phyloP scores from a whole-genome alignment of 2,888 invertebrate genomes.

The Tinea semifulvella region DNA sequence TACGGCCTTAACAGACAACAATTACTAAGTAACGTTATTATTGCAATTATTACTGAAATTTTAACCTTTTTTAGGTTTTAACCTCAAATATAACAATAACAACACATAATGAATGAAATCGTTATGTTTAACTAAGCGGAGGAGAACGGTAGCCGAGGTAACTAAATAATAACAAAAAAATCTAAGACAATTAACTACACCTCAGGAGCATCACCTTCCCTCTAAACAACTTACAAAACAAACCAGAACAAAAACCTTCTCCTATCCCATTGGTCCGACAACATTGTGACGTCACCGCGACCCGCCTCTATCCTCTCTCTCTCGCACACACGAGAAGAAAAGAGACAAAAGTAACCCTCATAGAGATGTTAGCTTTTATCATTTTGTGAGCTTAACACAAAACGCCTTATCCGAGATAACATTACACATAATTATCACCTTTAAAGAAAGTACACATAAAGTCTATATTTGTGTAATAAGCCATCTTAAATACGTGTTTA shows the following conservation, averaged over 20 bases:
- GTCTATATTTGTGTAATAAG: not conserved
- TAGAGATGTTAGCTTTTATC: conserved; percentile 7
- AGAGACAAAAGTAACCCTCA: not conserved
- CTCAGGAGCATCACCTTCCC: conserved; percentile 4
- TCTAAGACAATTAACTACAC: no score
- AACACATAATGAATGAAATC: no score
- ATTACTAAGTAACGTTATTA: no score
- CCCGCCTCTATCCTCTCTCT: conserved; percentile 1
- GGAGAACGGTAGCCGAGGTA: no score
- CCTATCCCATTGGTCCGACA: conserved; percentile 41
- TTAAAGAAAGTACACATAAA: not conserved
- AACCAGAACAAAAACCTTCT: conserved; percentile 35
- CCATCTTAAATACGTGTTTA: conserved; percentile 34
- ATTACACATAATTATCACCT: not conserved
- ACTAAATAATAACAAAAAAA: no score
- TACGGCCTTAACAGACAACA: no score
- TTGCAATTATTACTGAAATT: no score
- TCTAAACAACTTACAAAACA: conserved; percentile 34
- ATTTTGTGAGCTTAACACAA: conserved; percentile 1
- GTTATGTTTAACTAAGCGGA: no score
- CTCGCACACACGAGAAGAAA: not conserved
- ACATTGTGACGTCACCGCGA: conserved; percentile 48
- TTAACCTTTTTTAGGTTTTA: no score
- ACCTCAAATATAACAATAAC: no score
- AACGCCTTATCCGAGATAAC: conserved; percentile 1